Evolutionary conservation across 2,797 vertebrate genomes (phyloP).

Genomic region (Labeo calbasu): DNA sequence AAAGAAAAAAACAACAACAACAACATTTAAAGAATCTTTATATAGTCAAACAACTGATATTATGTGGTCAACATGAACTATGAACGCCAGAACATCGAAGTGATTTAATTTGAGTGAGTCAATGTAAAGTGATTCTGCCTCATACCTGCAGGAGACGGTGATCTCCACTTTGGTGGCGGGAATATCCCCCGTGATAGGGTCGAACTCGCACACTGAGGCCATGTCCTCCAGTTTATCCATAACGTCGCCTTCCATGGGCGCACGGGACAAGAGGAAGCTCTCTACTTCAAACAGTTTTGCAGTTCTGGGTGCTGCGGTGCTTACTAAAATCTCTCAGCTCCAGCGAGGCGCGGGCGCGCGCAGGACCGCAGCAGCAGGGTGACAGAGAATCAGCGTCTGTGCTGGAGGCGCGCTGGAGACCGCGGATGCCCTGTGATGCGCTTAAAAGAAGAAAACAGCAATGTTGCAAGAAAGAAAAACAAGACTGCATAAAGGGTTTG

Average conservation of each 20-base stretch:
- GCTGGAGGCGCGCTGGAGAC: conserved; percentile 47
- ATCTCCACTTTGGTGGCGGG: conserved; percentile 96
- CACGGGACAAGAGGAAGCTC: conserved; percentile 70
- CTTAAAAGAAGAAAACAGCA: conserved; percentile 37
- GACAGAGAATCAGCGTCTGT: conserved; percentile 50
- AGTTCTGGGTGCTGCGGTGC: conserved; percentile 51
- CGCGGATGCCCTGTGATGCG: conserved; percentile 55
- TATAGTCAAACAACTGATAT: neutral
- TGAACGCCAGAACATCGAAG: neutral
- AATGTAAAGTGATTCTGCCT: neutral
- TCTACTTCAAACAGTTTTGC: conserved; percentile 64
- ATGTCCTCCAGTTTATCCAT: conserved; percentile 89
- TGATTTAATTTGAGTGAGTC: neutral
- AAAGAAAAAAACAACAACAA: neutral
- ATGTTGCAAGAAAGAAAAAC: neutral
- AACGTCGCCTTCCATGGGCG: conserved; percentile 83
- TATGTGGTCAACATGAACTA: neutral
- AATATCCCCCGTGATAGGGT: conserved; percentile 86
- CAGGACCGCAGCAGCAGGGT: conserved; percentile 47
- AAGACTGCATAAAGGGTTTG: neutral
- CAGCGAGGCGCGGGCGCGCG: conserved; percentile 41
- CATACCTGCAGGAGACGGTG: conserved; percentile 94
- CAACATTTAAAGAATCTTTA: neutral
- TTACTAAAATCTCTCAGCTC: conserved; percentile 48
- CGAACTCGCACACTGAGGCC: conserved; percentile 86